phyloP scores from a whole-genome alignment of 2,888 invertebrate species.

The Ischnura elegans region DNA sequence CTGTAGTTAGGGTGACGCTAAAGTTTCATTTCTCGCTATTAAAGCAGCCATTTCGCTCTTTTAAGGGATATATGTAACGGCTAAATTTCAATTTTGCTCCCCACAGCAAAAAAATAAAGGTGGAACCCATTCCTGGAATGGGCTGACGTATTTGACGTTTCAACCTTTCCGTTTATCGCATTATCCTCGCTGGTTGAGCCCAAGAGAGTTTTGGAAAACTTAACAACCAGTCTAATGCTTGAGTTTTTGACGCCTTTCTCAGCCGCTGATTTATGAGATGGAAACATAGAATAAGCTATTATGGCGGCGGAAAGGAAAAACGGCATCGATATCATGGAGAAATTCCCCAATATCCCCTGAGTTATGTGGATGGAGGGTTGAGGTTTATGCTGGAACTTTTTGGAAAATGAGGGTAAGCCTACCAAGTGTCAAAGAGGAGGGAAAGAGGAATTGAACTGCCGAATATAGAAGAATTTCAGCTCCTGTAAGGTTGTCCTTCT shows the following conservation, averaged over 20 bases:
- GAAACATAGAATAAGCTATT: not conserved
- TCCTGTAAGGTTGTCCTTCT: too few species aligned
- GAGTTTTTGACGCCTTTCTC: not conserved
- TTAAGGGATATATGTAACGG: too few species aligned
- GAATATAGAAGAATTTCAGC: too few species aligned
- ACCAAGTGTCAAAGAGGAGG: not conserved
- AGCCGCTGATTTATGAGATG: not conserved
- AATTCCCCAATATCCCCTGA: not conserved
- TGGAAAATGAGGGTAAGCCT: not conserved
- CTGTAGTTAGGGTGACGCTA: too few species aligned
- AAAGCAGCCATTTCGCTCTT: too few species aligned
- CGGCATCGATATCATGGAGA: not conserved
- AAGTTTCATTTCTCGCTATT: too few species aligned
- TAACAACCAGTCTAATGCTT: not conserved
- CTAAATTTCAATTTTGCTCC: too few species aligned
- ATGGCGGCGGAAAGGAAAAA: not conserved
- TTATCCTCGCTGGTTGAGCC: slow-evolving; percentile 5
- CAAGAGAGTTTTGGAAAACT: not conserved
- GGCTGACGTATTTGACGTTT: not conserved
- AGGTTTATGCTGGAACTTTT: not conserved
- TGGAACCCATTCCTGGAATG: not conserved
- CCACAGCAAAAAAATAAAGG: too few species aligned
- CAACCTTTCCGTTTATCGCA: not conserved
- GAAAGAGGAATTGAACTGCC: not conserved
- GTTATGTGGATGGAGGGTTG: not conserved